Evolutionary conservation across 2,113 vertebrate genomes (phyloP).

Genomic region (Dolichotis patagonum): DNA sequence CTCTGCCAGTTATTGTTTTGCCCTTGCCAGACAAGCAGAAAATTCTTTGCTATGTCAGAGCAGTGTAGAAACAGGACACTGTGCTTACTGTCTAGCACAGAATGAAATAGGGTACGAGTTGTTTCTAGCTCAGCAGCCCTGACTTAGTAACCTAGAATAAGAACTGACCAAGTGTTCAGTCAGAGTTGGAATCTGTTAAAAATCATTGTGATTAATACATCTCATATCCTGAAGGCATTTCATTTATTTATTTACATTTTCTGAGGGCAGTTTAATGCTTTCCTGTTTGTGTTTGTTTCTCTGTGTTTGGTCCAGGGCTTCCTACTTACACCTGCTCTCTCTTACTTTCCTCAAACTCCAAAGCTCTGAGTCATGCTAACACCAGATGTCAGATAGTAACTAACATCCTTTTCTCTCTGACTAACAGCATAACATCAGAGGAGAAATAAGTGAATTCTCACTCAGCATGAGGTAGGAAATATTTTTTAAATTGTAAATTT

Average conservation of each 20-base stretch:
- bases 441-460: neutral
- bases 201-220: neutral
- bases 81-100: too few relatives aligned
- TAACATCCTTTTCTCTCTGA: neutral
- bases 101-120: neutral
- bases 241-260: too few relatives aligned
- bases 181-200: neutral
- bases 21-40: neutral
- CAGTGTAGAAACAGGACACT: neutral
- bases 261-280: too few relatives aligned
- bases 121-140: too few relatives aligned
- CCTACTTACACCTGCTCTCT: neutral
- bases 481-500: neutral
- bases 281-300: neutral
- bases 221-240: neutral
- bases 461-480: neutral
- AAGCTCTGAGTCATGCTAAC: neutral
- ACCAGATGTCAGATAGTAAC: neutral
- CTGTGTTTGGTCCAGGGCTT: neutral
- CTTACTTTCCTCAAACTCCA: neutral
- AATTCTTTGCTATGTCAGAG: neutral
- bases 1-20: neutral
- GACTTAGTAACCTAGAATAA: too few relatives aligned
- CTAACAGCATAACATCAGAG: neutral
- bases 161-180: neutral